A percentile compares a stretch with the other conserved stretches of the same genome.
Conservation (phyloP, 2,888 invertebrate genomes). For the Drosophila maculinotata region DNA sequence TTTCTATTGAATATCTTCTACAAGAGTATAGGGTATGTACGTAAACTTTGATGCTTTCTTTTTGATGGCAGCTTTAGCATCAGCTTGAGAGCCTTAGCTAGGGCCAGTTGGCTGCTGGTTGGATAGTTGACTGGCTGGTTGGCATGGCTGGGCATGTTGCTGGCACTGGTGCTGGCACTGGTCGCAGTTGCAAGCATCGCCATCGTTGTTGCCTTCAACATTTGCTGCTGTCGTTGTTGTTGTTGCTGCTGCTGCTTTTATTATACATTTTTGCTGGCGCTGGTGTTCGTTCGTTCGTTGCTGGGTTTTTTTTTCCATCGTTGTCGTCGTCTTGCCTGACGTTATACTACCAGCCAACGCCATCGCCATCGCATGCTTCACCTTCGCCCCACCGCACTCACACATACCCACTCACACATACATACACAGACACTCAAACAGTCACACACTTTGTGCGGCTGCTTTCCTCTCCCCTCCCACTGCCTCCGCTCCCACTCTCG, state of each 20-base stretch:
- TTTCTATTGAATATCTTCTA: background rate
- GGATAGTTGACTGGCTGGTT: constrained; percentile 63
- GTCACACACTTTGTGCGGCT: constrained; percentile 69
- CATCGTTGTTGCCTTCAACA: constrained; percentile 49
- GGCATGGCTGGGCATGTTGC: constrained; percentile 38
- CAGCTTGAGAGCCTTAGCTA: constrained; percentile 24
- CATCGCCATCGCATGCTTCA: constrained; percentile 82
- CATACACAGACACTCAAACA: constrained; percentile 50
- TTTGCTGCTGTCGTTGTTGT: constrained; percentile 49
- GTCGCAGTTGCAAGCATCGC: constrained; percentile 59
- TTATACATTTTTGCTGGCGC: constrained; percentile 73
- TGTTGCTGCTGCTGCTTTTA: constrained; percentile 65
- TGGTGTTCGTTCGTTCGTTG: constrained; percentile 62
- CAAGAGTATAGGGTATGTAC: constrained; percentile 25
- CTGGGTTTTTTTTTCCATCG: constrained; percentile 48
- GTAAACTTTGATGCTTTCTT: background rate
- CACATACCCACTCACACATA: constrained; percentile 12
- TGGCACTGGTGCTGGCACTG: constrained; percentile 41
- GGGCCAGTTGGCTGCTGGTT: constrained; percentile 52
- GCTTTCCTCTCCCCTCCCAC: constrained; percentile 43
- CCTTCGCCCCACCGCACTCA: constrained; percentile 76
- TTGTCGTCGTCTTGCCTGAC: constrained; percentile 67
- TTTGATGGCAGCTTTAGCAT: constrained; percentile 11
- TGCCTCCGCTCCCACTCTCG: background rate
- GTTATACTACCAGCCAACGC: constrained; percentile 67